Conservation (phyloP, 2,113 vertebrate genomes). For the Larimichthys polyactis region DNA sequence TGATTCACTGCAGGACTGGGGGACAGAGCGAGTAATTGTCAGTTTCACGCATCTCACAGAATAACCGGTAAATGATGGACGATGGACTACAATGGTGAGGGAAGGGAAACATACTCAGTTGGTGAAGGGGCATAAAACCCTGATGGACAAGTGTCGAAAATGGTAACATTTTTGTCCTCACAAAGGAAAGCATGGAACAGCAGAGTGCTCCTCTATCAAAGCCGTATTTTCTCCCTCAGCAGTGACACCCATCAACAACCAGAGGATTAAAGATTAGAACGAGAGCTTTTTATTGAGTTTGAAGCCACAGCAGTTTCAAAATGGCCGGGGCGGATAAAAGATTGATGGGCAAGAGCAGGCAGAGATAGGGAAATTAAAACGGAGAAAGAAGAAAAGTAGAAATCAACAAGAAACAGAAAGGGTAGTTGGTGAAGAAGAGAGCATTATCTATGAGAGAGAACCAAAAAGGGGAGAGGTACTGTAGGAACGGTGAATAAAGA, state of each 20-base stretch:
- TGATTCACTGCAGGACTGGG: slow-evolving; percentile 60
- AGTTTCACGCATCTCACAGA: slow-evolving; percentile 66
- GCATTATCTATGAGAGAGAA: slow-evolving; percentile 25
- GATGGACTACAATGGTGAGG: slow-evolving; percentile 40
- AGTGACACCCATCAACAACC: slow-evolving; percentile 29
- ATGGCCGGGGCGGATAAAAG: slow-evolving; percentile 37
- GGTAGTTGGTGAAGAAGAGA: slow-evolving; percentile 6
- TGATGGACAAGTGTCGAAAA: slow-evolving; percentile 65
- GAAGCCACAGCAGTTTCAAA: slow-evolving; percentile 46
- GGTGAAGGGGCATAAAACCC: slow-evolving; percentile 42
- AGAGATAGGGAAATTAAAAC: slow-evolving; percentile 24
- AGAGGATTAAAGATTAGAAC: slow-evolving; percentile 54
- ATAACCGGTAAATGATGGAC: slow-evolving; percentile 58
- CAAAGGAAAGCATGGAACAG: slow-evolving; percentile 46
- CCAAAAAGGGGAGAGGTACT: slow-evolving; percentile 26
- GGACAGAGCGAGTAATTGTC: slow-evolving; percentile 74
- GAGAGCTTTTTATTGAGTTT: slow-evolving; percentile 52
- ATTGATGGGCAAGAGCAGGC: slow-evolving; percentile 32
- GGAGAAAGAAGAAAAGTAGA: neutral
- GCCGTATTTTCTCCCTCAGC: neutral
- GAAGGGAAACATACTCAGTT: slow-evolving; percentile 2
- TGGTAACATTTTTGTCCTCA: slow-evolving; percentile 46
- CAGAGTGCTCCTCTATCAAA: slow-evolving; percentile 37
- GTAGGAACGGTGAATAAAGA: slow-evolving; percentile 30
- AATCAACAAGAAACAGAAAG: slow-evolving; percentile 4